Evolutionary conservation across 2,888 invertebrate genomes (phyloP).

Genomic region (Tachina fera): DNA sequence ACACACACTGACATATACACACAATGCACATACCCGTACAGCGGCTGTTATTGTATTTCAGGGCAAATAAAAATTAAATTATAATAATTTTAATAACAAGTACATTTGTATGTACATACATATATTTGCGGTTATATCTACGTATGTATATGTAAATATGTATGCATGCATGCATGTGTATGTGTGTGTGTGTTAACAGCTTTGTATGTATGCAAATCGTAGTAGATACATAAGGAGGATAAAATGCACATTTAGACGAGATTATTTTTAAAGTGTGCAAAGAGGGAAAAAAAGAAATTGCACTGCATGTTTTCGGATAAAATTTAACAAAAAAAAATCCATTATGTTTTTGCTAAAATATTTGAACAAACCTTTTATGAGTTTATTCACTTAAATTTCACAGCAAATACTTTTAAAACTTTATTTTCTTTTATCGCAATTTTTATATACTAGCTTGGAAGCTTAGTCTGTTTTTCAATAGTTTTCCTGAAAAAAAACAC

Average conservation of each 20-base stretch:
- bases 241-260: slow-evolving; percentile 19
- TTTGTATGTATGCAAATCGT: background rate
- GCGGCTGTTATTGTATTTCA: background rate
- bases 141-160: background rate
- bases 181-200: background rate
- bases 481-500: slow-evolving; percentile 25
- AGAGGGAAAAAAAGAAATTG: background rate
- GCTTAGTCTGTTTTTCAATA: slow-evolving; percentile 19
- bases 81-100: slow-evolving; percentile 46
- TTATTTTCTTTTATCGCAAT: slow-evolving; percentile 9
- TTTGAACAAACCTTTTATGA: slow-evolving; percentile 48
- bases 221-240: slow-evolving; percentile 8
- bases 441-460: background rate
- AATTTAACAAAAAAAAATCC: background rate
- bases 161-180: background rate
- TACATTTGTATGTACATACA: background rate
- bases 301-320: background rate
- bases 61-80: slow-evolving; percentile 12
- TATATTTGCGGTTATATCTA: slow-evolving; percentile 18
- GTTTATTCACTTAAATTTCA: slow-evolving; percentile 59
- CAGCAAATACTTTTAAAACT: slow-evolving; percentile 21
- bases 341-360: slow-evolving; percentile 9
- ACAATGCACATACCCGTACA: background rate
- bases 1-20: background rate
- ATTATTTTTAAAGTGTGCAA: background rate